These are phyloP conservation scores for Ailuropoda melanoleuca DNA, from an alignment of 2,113 vertebrate species.

Conservation along the genomic window DNA sequence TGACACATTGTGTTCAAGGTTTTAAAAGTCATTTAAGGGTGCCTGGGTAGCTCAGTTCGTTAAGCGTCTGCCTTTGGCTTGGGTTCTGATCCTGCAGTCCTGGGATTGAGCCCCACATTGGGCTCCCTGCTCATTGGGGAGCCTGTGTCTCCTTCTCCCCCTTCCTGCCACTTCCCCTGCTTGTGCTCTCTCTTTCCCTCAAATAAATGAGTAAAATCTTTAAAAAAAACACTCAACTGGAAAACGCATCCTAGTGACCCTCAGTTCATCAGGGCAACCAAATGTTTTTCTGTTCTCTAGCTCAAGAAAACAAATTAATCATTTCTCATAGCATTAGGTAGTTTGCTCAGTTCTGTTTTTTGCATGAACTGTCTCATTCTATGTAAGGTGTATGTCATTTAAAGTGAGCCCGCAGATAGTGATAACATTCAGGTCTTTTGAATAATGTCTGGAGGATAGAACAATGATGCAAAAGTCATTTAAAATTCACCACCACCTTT, in stretches of 20 bases:
- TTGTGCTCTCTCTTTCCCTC: neutral
- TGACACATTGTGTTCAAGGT: neutral
- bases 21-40: neutral
- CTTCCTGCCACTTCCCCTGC: neutral
- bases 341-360: neutral
- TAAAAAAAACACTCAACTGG: neutral
- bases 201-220: neutral
- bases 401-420: constrained; percentile 49
- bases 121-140: neutral
- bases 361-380: neutral
- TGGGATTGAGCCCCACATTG: neutral
- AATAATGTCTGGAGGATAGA: constrained; percentile 62
- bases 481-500: constrained; percentile 65
- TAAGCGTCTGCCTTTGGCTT: neutral
- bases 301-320: constrained; percentile 38
- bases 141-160: neutral
- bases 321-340: constrained; percentile 13
- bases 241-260: neutral
- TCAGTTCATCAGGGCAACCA: neutral
- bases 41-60: neutral
- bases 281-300: neutral
- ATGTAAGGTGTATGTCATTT: constrained; percentile 28
- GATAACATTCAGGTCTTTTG: constrained; percentile 61
- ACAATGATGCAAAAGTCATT: constrained; percentile 47
- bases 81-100: neutral